These are phyloP conservation scores for Drosophila oshimai DNA, from an alignment of 1,140 invertebrate genomes.

Conservation along the genomic window DNA sequence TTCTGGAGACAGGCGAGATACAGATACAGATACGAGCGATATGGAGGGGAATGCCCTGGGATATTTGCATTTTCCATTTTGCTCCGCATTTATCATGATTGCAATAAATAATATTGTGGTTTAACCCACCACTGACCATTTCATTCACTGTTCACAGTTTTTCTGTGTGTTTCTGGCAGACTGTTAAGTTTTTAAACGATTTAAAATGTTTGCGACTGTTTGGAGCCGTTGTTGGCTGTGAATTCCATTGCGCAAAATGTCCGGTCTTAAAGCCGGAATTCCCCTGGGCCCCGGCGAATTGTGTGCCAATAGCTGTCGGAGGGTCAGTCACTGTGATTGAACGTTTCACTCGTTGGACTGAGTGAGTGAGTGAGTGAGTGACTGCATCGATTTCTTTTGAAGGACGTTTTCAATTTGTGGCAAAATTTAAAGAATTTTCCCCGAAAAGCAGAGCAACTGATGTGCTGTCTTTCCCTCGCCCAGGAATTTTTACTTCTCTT, in stretches of 20 bases:
- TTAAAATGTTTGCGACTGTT: conserved; percentile 16
- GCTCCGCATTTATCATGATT: conserved; percentile 55
- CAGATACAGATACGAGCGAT: conserved; percentile 31
- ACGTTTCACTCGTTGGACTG: conserved; percentile 2
- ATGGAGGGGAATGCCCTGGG: conserved; percentile 20
- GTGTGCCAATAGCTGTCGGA: conserved; percentile 4
- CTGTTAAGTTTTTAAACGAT: conserved; percentile 15
- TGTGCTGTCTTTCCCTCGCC: conserved; percentile 20
- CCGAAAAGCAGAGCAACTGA: conserved; percentile 11
- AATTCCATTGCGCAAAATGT: conserved; percentile 2
- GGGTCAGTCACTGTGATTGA: conserved; percentile 37
- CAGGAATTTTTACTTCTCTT: conserved; percentile 53
- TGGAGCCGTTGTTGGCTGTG: too few relatives aligned
- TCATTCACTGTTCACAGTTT: neutral
- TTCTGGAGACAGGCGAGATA: conserved; percentile 44
- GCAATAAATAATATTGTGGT: conserved; percentile 68
- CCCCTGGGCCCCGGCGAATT: neutral
- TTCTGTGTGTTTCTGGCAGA: neutral
- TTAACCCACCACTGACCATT: conserved; percentile 45
- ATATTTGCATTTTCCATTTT: conserved; percentile 60
- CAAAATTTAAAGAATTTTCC: conserved; percentile 58
- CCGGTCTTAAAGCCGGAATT: conserved; percentile 15
- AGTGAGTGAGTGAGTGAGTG: conserved; percentile 24
- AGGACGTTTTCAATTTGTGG: conserved; percentile 47
- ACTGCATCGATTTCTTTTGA: conserved; percentile 38